A percentile compares a stretch with the other conserved stretches of the same genome.
Evolutionary conservation across 2,113 vertebrate genomes (phyloP).

Genomic region (Eudyptes chrysolophus): DNA sequence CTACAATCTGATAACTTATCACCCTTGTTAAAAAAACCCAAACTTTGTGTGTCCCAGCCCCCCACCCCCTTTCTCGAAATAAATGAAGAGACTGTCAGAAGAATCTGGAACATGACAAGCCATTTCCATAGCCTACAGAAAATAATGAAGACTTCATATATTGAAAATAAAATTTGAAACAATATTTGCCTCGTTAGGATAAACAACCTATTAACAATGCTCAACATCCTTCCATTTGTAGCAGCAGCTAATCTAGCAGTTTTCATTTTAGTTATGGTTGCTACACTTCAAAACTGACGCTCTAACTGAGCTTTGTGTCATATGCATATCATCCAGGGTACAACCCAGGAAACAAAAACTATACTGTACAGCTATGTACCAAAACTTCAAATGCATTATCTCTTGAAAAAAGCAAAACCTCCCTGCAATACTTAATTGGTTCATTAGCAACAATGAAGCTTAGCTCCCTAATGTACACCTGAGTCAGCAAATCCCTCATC

Average conservation of each 20-base stretch:
- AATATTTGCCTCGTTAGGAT: neutral
- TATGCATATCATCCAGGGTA: neutral
- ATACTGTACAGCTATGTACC: neutral
- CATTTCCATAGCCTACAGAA: neutral
- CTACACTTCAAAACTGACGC: neutral
- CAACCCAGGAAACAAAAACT: neutral
- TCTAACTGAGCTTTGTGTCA: neutral
- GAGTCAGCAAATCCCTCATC: constrained; percentile 6
- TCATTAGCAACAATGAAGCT: neutral
- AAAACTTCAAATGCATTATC: neutral
- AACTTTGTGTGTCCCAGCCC: neutral
- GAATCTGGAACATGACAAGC: neutral
- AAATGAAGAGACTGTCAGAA: neutral
- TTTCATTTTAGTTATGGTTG: neutral
- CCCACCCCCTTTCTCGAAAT: neutral
- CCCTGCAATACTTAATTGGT: neutral
- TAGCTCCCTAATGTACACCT: neutral
- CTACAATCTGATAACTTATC: neutral
- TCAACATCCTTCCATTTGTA: neutral
- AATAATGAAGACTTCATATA: neutral
- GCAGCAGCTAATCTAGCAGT: neutral
- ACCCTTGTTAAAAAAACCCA: neutral
- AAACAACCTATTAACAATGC: neutral
- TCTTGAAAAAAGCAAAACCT: neutral
- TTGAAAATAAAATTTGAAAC: neutral